phyloP scores from a whole-genome alignment of 2,888 invertebrate genomes.

The Masnerella sp. region DNA sequence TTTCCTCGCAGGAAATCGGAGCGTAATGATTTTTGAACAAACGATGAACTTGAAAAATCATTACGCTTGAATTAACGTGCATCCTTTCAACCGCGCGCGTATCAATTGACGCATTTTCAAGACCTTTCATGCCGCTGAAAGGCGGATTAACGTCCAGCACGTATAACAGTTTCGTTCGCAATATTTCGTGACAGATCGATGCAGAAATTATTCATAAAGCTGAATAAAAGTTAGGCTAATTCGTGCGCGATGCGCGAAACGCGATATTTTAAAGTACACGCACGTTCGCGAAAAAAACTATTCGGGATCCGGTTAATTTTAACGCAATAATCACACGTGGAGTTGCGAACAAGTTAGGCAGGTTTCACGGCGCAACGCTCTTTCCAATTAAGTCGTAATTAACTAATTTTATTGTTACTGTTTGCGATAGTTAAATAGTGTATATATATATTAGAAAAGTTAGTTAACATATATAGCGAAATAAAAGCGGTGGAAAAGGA shows the following conservation, averaged over 20 bases:
- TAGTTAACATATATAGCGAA: too few species aligned
- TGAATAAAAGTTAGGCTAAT: background rate
- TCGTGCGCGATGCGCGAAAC: background rate
- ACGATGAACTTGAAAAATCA: slow-evolving; percentile 33
- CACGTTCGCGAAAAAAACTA: background rate
- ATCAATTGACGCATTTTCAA: slow-evolving; percentile 23
- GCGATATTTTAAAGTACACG: background rate
- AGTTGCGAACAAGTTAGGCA: slow-evolving; percentile 25
- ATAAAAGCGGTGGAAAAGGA: too few species aligned
- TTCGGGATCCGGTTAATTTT: slow-evolving; percentile 9
- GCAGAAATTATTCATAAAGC: background rate
- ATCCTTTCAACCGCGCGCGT: slow-evolving; percentile 12
- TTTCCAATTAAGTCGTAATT: slow-evolving; percentile 23
- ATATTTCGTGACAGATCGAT: background rate
- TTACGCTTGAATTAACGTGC: slow-evolving; percentile 25
- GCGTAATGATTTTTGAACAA: slow-evolving; percentile 17
- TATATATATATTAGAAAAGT: too few species aligned
- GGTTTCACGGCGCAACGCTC: slow-evolving; percentile 12
- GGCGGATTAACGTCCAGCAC: slow-evolving; percentile 21
- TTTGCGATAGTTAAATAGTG: too few species aligned
- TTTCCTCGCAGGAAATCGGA: slow-evolving; percentile 9
- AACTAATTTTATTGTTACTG: slow-evolving; percentile 5
- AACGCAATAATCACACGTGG: slow-evolving; percentile 12
- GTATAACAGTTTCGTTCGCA: slow-evolving; percentile 3
- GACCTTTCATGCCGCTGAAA: slow-evolving; percentile 15